phyloP scores from a whole-genome alignment of 2,113 vertebrate species.

The Catharus minimus region DNA sequence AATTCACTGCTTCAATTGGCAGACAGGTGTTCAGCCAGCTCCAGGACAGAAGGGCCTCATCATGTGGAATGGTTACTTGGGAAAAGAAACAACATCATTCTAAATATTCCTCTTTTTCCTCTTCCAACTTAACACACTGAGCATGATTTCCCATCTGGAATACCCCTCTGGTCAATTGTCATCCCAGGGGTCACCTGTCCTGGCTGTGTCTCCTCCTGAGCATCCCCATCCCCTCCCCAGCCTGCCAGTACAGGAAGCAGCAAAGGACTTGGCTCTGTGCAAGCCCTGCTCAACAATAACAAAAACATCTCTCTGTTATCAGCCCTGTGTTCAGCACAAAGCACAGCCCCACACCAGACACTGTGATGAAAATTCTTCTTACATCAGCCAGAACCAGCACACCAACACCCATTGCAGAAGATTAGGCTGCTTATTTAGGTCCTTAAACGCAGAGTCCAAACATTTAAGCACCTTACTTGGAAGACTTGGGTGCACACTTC shows the following conservation, averaged over 20 bases:
- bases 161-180: fast-evolving
- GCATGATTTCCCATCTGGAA: fast-evolving
- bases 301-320: not conserved
- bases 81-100: not conserved
- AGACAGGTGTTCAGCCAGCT: not conserved
- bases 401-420: not conserved
- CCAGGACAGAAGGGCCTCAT: not conserved
- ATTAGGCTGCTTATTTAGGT: not conserved
- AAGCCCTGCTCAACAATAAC: not conserved
- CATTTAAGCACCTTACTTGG: not conserved
- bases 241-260: fast-evolving
- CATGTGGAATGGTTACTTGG: fast-evolving
- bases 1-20: not conserved
- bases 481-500: not conserved
- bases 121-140: fast-evolving
- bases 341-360: not conserved
- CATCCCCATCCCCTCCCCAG: not conserved
- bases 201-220: not conserved
- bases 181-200: not conserved
- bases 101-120: not conserved
- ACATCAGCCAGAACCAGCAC: not conserved
- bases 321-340: not conserved
- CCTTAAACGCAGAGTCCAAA: not conserved
- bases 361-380: not conserved
- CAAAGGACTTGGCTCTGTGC: not conserved